Evolutionary conservation across 2,888 invertebrate genomes (phyloP), one percentile per base, ranked within the genome.

Genomic region (Apomyelois bistriatella): DNA sequence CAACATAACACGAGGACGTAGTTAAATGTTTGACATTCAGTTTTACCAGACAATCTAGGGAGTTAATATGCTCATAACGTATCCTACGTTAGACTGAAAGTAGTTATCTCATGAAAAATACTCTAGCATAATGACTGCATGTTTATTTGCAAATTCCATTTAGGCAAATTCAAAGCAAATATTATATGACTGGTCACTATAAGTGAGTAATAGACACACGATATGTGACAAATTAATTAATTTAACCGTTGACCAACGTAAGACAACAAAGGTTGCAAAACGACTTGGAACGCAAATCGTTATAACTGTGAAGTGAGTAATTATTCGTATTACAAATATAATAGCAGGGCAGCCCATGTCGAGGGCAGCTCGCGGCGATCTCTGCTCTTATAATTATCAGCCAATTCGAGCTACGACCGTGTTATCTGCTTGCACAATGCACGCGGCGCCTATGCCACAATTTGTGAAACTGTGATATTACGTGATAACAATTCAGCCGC

Each of bases 361-460:
- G 68, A 61, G 66, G 64, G 66, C 63, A 53, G 76, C 82, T 75
- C 50, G 70, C 60, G 79, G 80, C 80, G 74, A 72, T 76, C 70
- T 70, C 68, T 77, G 80, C 69, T 76, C 79, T 76, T 74, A 74
- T 70, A 68, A 66, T 67, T 64, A 65, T 56, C 62, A 62, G 66
- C 53, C 62, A 64, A 58, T 59, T 62, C 62, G 66, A 69, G 63
- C 65, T 72, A 71, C 66, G 68, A 67, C 70, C 73, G 68, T 66
- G 67, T 70, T 72, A 72, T 72, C 70, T 64, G 53, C 69, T 84
- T 83, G 66, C 82, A 75, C 74, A 84, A 84, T 75, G 61, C 65
- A 57, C 42, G 54, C 50, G 52, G 53, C 53, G 59, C 62, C 64
- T 57, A 63, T 54, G 59, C 50, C 64, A 63, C 63, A 61, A 64